phyloP scores from a whole-genome alignment of 2,888 invertebrate species.

The Ectobius pallidus region DNA sequence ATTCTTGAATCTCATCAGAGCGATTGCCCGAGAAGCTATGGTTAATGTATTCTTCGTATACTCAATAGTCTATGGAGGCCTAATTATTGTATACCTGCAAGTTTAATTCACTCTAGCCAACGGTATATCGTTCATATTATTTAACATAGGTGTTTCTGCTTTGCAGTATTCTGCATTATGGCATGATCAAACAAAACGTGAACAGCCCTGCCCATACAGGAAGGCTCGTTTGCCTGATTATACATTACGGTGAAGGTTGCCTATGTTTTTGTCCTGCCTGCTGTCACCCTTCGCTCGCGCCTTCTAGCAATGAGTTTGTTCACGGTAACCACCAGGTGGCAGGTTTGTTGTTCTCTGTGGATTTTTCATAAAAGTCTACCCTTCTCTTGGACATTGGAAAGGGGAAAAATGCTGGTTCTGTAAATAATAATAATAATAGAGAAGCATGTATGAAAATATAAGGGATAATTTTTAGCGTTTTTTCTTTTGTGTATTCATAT shows the following conservation, averaged over 20 bases:
- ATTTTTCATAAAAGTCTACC: not conserved
- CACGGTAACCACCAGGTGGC: slow-evolving; percentile 20
- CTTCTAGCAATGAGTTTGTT: slow-evolving; percentile 5
- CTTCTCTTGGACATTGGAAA: not conserved
- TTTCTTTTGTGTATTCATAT: not conserved
- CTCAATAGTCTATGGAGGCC: too few relatives aligned
- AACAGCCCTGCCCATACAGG: slow-evolving; percentile 17
- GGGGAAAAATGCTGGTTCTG: not conserved
- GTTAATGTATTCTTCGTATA: too few relatives aligned
- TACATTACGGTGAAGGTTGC: slow-evolving; percentile 19
- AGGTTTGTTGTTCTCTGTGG: not conserved
- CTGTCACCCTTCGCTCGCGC: slow-evolving; percentile 21
- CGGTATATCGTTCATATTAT: too few relatives aligned
- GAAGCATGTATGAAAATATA: not conserved
- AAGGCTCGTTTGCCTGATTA: slow-evolving; percentile 37
- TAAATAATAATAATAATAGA: slow-evolving; percentile 19
- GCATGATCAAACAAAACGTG: not conserved
- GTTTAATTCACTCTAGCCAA: too few relatives aligned
- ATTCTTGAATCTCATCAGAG: too few relatives aligned
- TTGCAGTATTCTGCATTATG: not conserved
- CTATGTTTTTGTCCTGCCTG: slow-evolving; percentile 14
- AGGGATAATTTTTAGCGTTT: not conserved
- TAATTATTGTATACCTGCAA: too few relatives aligned
- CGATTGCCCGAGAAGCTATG: too few relatives aligned
- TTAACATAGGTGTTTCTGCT: too few relatives aligned